Base-by-base conservation (phyloP, 2,113 vertebrate genomes). In the Ivindomyrus marchei region DNA sequence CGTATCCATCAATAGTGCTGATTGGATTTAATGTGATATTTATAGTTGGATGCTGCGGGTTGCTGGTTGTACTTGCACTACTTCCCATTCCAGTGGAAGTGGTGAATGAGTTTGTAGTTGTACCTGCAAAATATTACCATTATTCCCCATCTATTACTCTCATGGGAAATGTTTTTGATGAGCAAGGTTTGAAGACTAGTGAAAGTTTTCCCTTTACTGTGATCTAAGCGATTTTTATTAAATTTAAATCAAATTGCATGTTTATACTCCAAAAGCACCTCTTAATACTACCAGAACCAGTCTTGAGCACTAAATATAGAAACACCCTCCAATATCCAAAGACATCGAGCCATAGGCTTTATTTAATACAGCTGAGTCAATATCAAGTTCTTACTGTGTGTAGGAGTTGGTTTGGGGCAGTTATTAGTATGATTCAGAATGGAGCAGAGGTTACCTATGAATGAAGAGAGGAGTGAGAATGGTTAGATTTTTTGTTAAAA, bases 1-100 rank as follows among this genome's bases (percentile, higher is more conserved):
- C 0, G 56, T 0, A 1, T 46, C 56, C 31, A 2, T 0, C 70
- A 0, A 0, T 6, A 11, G 0, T 0, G 24, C 0, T 7, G 0
- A 2, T 0, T 0, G 0, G 0, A 10, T 47, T 13, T 0, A 2
- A 11, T 47, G 21, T 85, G 45, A 47, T 24, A 1, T 10, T 4
- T 4, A 0, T 4, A 52, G 3, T 17, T 52, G 50, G 1, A 52
- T 3, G 1, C 0, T 50, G 3, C 49, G 27, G 27, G 27, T 27
- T 31, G 31, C 31, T 50, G 49, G 58, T 62, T 24, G 58, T 8
- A 21, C 58, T 62, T 9, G 19, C 58, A 27, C 62, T 56, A 66
- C 62, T 70, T 24, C 0, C 2, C 7, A 3, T 70, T n/a, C 24
- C 2, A 66, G n/a, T 31, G 62, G 21, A n/a, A 70, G 62, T n/a